Percentiles rank a stretch among this genome's conserved stretches.
phyloP scores from a whole-genome alignment of 2,113 vertebrate species.

The Laticauda colubrina region DNA sequence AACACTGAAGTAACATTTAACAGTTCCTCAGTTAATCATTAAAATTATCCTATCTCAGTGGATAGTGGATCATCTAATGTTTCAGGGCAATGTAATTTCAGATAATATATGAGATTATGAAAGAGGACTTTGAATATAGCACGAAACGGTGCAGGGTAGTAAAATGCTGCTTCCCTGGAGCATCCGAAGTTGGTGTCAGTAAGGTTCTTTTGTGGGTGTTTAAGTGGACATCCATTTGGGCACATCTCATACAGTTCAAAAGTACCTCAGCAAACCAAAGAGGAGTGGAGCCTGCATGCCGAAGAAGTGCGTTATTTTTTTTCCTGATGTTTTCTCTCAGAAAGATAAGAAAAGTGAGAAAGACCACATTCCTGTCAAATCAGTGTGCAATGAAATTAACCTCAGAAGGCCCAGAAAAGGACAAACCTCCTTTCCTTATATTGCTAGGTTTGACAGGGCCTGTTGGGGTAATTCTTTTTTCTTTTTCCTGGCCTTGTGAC shows the following conservation, averaged over 20 bases:
- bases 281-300: not conserved
- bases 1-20: constrained; percentile 66
- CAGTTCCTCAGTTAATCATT: constrained; percentile 71
- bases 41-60: constrained; percentile 65
- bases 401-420: constrained; percentile 8
- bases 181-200: constrained; percentile 15
- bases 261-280: constrained; percentile 43
- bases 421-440: not conserved
- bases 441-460: not conserved
- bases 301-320: rapidly evolving
- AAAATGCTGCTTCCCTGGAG: constrained; percentile 20
- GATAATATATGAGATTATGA: constrained; percentile 63
- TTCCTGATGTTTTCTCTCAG: not conserved
- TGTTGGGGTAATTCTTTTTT: not conserved
- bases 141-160: constrained; percentile 39
- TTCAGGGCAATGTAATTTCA: constrained; percentile 57
- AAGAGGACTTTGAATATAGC: constrained; percentile 58
- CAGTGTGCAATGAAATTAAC: constrained; percentile 22
- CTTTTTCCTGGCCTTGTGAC: constrained; percentile 19
- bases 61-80: constrained; percentile 59
- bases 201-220: rapidly evolving
- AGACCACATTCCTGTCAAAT: not conserved
- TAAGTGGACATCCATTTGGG: constrained; percentile 11
- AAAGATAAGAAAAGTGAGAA: constrained; percentile 17
- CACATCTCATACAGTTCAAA: not conserved